phyloP scores from a whole-genome alignment of 2,888 invertebrate genomes.

The Torymus tubicola region DNA sequence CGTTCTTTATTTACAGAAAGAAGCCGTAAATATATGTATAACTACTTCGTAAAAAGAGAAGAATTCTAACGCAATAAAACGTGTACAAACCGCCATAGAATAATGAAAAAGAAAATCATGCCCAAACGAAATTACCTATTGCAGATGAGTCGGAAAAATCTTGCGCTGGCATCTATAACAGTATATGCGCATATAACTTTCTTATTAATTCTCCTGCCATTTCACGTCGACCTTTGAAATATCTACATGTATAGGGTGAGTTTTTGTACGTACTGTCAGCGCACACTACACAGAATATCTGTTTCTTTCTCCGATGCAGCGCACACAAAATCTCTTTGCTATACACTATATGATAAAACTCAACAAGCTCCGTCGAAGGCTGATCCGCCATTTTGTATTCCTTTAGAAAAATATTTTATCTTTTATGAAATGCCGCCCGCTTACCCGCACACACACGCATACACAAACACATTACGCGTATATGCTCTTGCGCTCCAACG shows the following conservation, averaged over 20 bases:
- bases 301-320: constrained; percentile 35
- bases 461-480: not conserved
- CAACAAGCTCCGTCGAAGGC: constrained; percentile 51
- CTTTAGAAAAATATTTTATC: constrained; percentile 57
- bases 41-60: not conserved
- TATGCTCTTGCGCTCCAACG: not conserved
- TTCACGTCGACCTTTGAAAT: constrained; percentile 33
- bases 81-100: not conserved
- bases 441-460: constrained; percentile 27
- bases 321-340: constrained; percentile 46
- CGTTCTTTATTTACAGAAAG: constrained; percentile 4
- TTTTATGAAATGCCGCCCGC: constrained; percentile 27
- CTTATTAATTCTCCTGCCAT: not conserved
- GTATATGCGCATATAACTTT: constrained; percentile 22
- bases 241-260: constrained; percentile 39
- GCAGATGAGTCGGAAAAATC: constrained; percentile 31
- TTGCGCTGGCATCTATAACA: constrained; percentile 24
- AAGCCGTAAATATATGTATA: constrained; percentile 5
- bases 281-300: constrained; percentile 27
- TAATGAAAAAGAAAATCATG: too few relatives aligned
- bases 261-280: constrained; percentile 52
- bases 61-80: not conserved
- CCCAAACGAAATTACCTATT: too few relatives aligned
- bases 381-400: constrained; percentile 55
- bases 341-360: constrained; percentile 54